Base-by-base conservation (phyloP, 2,113 vertebrate species). In the Ranitomeya imitator region DNA sequence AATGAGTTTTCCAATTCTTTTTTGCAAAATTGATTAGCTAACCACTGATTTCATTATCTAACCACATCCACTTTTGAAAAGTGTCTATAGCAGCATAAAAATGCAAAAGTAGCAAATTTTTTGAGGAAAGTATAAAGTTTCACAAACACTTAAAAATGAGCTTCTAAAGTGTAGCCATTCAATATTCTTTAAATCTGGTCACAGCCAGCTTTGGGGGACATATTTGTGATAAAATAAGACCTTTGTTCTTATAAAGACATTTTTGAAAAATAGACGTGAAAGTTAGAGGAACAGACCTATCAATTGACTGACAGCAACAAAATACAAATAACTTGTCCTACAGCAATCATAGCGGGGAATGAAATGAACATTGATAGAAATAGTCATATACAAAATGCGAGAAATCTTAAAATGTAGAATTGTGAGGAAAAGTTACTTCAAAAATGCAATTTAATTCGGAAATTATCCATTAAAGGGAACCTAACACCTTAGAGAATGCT, bases 141-240 rank as follows among this genome's bases (percentile, higher is more conserved):
- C 3, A 67, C 16, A 54, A 63, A 82, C 8, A 83, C 52, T 67
- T 26, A 61, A 60, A 52, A 52, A 81, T 23, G 19, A 31, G 18
- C 81, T 83, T 67, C 18, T 63, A 54, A 63, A 83, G 45, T 83
- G 16, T 6, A 83, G 37, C 6, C 37, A 52, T 52, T 26, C 60
- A 65, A 52, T 83, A 21, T 23, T 16, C 37, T 13, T n/a, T 14
- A 37, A 26, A 19, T 37, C 37, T 83, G 81, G 67, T 83, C 60
- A 83, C 60, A 83, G 60, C 61, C 7, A 67, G 81, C 61, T 83
- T 65, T 83, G 37, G 81, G 81, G 81, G 81, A 83, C 81, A 83
- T 16, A 37, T 61, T 83, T 67, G 23, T 52, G 60, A 67, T 67
- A 52, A 45, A 15, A 67, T 52, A 67, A 83, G 67, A 19, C 19